phyloP scores from a whole-genome alignment of 1,140 invertebrate genomes.

The Eufriesea mexicana region DNA sequence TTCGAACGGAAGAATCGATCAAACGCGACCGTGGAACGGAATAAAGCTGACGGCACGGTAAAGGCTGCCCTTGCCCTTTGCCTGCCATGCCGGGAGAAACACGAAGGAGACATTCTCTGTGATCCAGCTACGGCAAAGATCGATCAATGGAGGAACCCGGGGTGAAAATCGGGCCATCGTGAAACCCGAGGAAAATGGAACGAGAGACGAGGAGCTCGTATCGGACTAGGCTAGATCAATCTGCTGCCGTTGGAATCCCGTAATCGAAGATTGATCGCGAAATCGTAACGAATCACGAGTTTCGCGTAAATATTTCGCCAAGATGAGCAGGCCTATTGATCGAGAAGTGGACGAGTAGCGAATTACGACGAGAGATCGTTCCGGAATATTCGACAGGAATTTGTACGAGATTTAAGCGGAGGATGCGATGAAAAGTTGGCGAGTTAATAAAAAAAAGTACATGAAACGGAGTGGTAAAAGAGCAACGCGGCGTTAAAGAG shows the following conservation, averaged over 20 bases:
- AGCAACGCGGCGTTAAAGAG: background rate
- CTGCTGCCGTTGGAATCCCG: too few relatives aligned
- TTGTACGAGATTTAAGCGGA: background rate
- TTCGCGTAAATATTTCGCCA: too few relatives aligned
- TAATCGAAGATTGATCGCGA: slow-evolving; percentile 7
- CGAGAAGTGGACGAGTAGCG: too few relatives aligned
- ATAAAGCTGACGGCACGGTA: slow-evolving; percentile 30
- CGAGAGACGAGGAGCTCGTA: background rate
- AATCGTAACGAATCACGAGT: background rate
- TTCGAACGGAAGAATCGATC: slow-evolving; percentile 45
- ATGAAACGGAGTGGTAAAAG: background rate
- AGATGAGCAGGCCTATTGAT: too few relatives aligned
- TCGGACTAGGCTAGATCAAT: background rate
- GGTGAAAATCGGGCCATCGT: slow-evolving; percentile 13
- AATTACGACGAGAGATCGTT: too few relatives aligned
- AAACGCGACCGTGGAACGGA: slow-evolving; percentile 26
- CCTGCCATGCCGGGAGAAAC: background rate
- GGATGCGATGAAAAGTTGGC: background rate
- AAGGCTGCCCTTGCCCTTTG: slow-evolving; percentile 21
- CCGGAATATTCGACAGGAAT: background rate
- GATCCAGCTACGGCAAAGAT: slow-evolving; percentile 35
- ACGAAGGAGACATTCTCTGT: slow-evolving; percentile 54
- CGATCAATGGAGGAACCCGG: slow-evolving; percentile 24
- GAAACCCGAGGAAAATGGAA: slow-evolving; percentile 22
- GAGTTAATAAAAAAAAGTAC: background rate